Conservation (phyloP, 2,888 invertebrate genomes). For the Agonopterix alstromeriana region DNA sequence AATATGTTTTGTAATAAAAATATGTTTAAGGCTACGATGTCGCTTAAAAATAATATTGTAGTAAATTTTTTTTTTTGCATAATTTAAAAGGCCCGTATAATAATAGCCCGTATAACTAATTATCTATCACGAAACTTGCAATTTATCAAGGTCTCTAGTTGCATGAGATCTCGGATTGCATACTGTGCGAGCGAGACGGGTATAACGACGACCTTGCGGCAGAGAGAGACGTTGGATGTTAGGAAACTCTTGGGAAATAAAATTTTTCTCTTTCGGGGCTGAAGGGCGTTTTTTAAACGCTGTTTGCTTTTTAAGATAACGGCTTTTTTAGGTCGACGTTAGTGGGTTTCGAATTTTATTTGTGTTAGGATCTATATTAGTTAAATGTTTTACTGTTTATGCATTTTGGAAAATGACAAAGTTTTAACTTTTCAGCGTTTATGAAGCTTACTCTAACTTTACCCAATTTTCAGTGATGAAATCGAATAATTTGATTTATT, state of each 20-base stretch:
- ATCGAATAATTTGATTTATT: too few species aligned
- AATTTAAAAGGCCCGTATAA: constrained; percentile 50
- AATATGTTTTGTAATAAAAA: not conserved
- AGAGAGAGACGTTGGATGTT: constrained; percentile 53
- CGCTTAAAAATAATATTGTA: not conserved
- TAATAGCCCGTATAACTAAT: constrained; percentile 66
- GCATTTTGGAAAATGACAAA: too few species aligned
- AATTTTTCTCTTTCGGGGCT: constrained; percentile 66
- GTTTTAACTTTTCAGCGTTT: too few species aligned
- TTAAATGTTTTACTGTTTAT: too few species aligned
- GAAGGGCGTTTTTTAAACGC: constrained; percentile 66
- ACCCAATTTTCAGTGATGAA: too few species aligned
- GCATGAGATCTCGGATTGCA: constrained; percentile 73
- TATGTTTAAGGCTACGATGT: not conserved
- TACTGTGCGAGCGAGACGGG: constrained; percentile 59
- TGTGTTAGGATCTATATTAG: not conserved
- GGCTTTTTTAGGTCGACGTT: constrained; percentile 52
- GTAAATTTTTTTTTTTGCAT: constrained; percentile 9
- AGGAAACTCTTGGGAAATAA: constrained; percentile 74
- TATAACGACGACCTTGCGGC: constrained; percentile 52
- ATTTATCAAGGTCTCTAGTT: constrained; percentile 71
- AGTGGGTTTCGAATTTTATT: constrained; percentile 27
- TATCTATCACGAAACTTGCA: constrained; percentile 75
- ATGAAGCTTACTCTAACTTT: too few species aligned
- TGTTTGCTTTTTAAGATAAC: constrained; percentile 44